phyloP scores from a whole-genome alignment of 2,797 vertebrate genomes.

The Myripristis murdjan region DNA sequence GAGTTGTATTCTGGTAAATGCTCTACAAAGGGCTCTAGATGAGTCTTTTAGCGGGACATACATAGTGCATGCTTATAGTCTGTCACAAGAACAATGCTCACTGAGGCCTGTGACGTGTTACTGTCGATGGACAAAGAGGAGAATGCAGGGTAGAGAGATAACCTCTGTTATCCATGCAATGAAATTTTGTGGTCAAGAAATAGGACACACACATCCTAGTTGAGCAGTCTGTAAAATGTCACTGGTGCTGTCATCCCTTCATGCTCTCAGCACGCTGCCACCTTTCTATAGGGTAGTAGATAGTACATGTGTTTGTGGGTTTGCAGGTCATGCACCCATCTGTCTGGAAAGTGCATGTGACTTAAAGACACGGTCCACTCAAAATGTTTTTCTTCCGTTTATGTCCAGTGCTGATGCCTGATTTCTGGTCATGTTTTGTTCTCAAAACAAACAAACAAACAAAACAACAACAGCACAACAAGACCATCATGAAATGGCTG shows the following conservation, averaged over 20 bases:
- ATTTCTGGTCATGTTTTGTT: no score
- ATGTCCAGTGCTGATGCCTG: no score
- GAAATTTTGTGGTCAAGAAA: not conserved
- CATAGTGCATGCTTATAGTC: not conserved
- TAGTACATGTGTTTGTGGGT: no score
- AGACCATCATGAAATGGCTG: no score
- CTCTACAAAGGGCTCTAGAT: not conserved
- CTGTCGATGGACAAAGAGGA: conserved; percentile 18
- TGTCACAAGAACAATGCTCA: conserved; percentile 17
- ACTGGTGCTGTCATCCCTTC: not conserved
- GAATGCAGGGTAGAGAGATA: conserved; percentile 8
- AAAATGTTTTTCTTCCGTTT: no score
- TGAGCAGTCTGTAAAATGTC: not conserved
- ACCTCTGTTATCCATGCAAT: not conserved
- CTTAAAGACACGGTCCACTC: no score
- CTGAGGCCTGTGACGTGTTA: conserved; percentile 29
- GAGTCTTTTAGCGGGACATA: conserved; percentile 12
- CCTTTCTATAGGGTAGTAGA: no score
- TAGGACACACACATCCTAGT: not conserved
- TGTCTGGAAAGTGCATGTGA: no score
- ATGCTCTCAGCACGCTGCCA: no score
- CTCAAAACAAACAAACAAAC: no score
- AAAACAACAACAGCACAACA: no score
- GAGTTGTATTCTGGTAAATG: conserved; percentile 8
- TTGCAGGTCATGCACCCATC: no score